Percentiles rank a stretch among this genome's conserved stretches.
phyloP scores from a whole-genome alignment of 2,888 invertebrate genomes.

The Aspidapion aeneum region DNA sequence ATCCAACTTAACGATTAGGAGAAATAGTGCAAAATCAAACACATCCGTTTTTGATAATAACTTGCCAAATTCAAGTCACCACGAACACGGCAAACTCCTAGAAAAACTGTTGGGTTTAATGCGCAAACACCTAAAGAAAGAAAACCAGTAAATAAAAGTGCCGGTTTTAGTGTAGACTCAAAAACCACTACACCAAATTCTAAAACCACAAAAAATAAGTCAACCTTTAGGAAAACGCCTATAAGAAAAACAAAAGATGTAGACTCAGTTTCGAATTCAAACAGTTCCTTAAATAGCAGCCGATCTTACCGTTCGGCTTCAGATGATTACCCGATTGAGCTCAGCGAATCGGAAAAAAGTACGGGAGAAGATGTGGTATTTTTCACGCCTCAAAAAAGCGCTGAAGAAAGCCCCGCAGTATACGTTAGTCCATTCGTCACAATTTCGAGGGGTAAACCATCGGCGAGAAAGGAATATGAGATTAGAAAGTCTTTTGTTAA shows the following conservation, averaged over 20 bases:
- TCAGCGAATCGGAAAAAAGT: background rate
- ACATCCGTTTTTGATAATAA: too few species aligned
- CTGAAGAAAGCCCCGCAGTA: background rate
- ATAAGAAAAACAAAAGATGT: background rate
- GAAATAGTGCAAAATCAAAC: too few species aligned
- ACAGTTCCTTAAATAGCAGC: background rate
- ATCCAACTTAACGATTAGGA: too few species aligned
- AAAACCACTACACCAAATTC: too few species aligned
- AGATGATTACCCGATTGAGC: slow-evolving; percentile 9
- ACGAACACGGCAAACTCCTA: too few species aligned
- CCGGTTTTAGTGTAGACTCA: background rate
- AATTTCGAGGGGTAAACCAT: slow-evolving; percentile 51
- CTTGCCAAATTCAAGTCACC: too few species aligned
- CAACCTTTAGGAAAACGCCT: background rate
- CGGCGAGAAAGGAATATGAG: slow-evolving; percentile 53
- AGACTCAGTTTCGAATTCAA: too few species aligned
- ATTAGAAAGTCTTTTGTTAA: slow-evolving; percentile 29
- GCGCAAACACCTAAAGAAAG: background rate
- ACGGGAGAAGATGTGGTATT: background rate
- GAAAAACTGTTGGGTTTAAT: slow-evolving; percentile 11
- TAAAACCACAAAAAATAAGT: background rate
- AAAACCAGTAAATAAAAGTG: background rate
- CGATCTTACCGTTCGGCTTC: slow-evolving; percentile 4
- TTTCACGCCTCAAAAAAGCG: background rate
- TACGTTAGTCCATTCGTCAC: slow-evolving; percentile 20